phyloP scores from a whole-genome alignment of 2,888 invertebrate species.

The Perdita meconis region DNA sequence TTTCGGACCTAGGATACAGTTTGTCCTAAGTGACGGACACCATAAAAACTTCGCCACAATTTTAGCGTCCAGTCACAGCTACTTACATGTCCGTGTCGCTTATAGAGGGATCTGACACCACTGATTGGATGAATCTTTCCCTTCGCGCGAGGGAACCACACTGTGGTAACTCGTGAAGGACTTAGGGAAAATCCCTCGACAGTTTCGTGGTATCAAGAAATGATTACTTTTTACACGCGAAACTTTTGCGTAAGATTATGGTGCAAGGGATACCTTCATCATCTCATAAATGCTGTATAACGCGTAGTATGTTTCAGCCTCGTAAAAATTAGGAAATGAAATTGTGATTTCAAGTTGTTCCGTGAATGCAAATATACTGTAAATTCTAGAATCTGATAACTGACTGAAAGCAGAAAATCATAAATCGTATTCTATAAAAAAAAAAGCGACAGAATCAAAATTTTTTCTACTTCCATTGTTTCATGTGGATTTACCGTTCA shows the following conservation, averaged over 20 bases:
- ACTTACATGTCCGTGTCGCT: slow-evolving; percentile 3
- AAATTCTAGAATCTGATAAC: no score
- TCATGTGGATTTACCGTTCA: no score
- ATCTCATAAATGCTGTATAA: neutral
- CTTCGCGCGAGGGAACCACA: neutral
- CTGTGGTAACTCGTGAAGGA: slow-evolving; percentile 8
- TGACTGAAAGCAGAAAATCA: no score
- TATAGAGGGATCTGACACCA: slow-evolving; percentile 6
- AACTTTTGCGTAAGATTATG: slow-evolving; percentile 16
- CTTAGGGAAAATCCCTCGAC: slow-evolving; percentile 11
- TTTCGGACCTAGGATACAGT: no score
- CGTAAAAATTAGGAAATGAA: neutral
- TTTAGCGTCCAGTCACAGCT: neutral
- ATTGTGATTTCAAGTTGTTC: no score
- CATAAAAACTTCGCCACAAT: slow-evolving; percentile 1
- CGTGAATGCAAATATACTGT: no score
- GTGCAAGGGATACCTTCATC: neutral
- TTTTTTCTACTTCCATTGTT: no score
- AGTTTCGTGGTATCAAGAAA: neutral
- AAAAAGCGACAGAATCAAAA: no score
- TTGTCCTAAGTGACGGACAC: neutral
- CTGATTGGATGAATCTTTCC: slow-evolving; percentile 30
- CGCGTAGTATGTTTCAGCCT: neutral
- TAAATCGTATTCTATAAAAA: no score
- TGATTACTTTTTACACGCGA: slow-evolving; percentile 14